phyloP scores from a whole-genome alignment of 2,113 vertebrate genomes.

The Garra rufa region DNA sequence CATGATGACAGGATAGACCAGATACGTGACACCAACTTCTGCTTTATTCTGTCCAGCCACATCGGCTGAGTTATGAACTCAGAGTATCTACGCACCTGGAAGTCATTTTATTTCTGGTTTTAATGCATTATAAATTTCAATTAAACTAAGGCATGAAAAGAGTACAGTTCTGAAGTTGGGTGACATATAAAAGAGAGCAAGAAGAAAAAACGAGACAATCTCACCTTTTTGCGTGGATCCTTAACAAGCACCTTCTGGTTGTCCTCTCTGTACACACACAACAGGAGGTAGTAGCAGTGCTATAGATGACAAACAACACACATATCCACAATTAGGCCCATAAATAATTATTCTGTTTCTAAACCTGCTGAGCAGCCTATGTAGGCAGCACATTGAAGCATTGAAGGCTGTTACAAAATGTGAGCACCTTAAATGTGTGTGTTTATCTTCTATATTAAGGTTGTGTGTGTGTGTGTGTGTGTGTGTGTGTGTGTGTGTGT shows the following conservation, averaged over 20 bases:
- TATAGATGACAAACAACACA: constrained; percentile 53
- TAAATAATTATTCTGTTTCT: background rate
- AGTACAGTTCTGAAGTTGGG: background rate
- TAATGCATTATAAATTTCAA: background rate
- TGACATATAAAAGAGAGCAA: background rate
- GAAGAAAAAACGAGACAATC: background rate
- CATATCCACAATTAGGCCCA: background rate
- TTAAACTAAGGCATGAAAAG: background rate
- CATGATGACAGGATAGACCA: too few relatives aligned
- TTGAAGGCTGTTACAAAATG: background rate
- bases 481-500: too few relatives aligned
- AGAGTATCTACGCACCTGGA: constrained; percentile 57
- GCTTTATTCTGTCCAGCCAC: constrained; percentile 64
- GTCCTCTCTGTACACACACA: constrained; percentile 65
- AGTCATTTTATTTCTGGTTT: background rate
- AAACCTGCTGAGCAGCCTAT: background rate
- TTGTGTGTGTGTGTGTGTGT: background rate
- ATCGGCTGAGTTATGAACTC: constrained; percentile 59
- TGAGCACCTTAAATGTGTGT: too few relatives aligned
- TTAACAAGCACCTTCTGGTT: constrained; percentile 53
- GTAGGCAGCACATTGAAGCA: background rate
- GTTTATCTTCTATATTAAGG: too few relatives aligned
- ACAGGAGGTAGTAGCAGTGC: constrained; percentile 74
- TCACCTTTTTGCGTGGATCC: constrained; percentile 62
- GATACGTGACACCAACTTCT: too few relatives aligned